Percentiles rank a stretch among this genome's conserved stretches.
phyloP scores from a whole-genome alignment of 1,140 invertebrate genomes.

The Aradophagus sp. region DNA sequence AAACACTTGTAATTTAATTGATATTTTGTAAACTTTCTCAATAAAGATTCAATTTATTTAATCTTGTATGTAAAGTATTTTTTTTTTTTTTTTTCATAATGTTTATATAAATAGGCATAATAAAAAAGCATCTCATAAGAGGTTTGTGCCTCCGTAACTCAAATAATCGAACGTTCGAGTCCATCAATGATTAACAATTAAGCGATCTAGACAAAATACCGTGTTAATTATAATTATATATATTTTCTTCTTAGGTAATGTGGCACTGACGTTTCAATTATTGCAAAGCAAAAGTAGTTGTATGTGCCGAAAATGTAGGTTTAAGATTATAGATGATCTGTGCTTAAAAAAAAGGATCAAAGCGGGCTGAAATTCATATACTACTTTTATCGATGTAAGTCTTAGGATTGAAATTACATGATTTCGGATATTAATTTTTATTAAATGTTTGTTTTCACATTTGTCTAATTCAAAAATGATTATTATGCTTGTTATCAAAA shows the following conservation, averaged over 20 bases:
- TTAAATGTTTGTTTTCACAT: slow-evolving; percentile 6
- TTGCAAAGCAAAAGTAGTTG: slow-evolving; percentile 20
- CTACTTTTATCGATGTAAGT: slow-evolving; percentile 26
- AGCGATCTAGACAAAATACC: slow-evolving; percentile 33
- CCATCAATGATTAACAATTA: slow-evolving; percentile 13
- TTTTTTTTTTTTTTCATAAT: slow-evolving; percentile 6
- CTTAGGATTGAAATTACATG: slow-evolving; percentile 4
- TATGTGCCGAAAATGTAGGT: slow-evolving; percentile 26
- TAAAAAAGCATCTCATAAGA: slow-evolving; percentile 3
- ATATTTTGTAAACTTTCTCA: too few relatives aligned
- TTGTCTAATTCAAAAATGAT: too few relatives aligned
- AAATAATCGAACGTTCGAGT: slow-evolving; percentile 24
- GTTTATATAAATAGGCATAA: slow-evolving; percentile 6
- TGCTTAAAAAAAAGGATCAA: slow-evolving; percentile 17
- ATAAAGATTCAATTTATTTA: slow-evolving; percentile 43
- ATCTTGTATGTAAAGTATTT: slow-evolving; percentile 13
- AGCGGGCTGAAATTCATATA: slow-evolving; percentile 10
- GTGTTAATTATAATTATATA: slow-evolving; percentile 45
- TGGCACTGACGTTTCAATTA: slow-evolving; percentile 27
- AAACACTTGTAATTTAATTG: too few relatives aligned
- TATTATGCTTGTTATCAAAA: too few relatives aligned
- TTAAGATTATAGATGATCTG: slow-evolving; percentile 39
- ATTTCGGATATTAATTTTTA: too few relatives aligned
- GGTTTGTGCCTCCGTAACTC: slow-evolving; percentile 10
- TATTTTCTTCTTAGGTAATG: slow-evolving; percentile 36